Percentiles rank a stretch among this genome's conserved stretches.
Evolutionary conservation across 1,140 invertebrate genomes (phyloP).

Genomic region (Drosophila bocqueti): DNA sequence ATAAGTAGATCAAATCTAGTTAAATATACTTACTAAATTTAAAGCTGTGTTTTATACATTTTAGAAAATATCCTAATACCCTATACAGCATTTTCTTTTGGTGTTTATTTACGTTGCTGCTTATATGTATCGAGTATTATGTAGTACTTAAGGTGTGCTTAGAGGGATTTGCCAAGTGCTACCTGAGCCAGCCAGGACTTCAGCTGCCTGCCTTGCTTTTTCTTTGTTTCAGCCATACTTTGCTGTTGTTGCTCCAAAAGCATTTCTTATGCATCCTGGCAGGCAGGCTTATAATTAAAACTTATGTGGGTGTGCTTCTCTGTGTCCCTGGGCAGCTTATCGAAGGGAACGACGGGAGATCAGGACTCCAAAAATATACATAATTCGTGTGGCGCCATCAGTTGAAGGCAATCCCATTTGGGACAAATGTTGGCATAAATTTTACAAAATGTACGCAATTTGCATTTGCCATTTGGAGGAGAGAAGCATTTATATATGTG

Average conservation of each 20-base stretch:
- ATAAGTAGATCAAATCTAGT: not conserved
- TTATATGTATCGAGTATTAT: conserved; percentile 70
- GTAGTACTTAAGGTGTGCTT: conserved; percentile 72
- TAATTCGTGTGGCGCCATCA: conserved; percentile 16
- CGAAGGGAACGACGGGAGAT: conserved; percentile 2
- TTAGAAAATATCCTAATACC: not conserved
- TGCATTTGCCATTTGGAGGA: conserved; percentile 53
- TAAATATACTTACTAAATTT: not conserved
- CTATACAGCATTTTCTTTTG: not conserved
- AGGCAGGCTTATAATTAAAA: conserved; percentile 70
- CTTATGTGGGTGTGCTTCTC: conserved; percentile 51
- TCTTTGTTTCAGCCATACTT: conserved; percentile 1
- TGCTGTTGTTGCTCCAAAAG: not conserved
- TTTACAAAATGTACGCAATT: conserved; percentile 63
- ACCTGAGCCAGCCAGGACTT: conserved; percentile 45
- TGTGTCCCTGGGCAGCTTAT: conserved; percentile 30
- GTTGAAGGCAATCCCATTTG: conserved; percentile 46
- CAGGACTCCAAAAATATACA: conserved; percentile 17
- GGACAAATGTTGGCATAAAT: conserved; percentile 72
- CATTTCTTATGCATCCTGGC: conserved; percentile 38
- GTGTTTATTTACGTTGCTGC: conserved; percentile 23
- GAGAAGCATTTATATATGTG: conserved; percentile 44
- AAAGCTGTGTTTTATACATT: no score
- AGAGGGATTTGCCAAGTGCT: conserved; percentile 67
- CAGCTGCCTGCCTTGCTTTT: conserved; percentile 18